Evolutionary conservation across 2,113 vertebrate genomes (phyloP).

Genomic region (Parus major): DNA sequence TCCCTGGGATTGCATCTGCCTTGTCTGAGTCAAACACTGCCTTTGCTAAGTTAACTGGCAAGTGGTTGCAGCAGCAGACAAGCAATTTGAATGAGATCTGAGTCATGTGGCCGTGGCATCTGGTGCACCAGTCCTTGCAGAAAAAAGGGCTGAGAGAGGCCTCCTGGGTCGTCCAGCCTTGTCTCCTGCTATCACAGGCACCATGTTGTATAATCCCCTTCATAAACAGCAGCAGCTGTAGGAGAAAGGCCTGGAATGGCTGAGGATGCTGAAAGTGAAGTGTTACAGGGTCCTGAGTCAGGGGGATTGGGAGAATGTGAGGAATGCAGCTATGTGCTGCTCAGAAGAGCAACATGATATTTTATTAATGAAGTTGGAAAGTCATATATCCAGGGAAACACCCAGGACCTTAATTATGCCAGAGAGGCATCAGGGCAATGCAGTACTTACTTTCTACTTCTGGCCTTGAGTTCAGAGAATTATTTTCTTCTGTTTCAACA

Average conservation of each 20-base stretch:
- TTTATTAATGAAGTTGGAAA: constrained; percentile 27
- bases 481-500: constrained; percentile 40
- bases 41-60: neutral
- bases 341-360: neutral
- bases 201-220: neutral
- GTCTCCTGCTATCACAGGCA: constrained; percentile 44
- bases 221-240: constrained; percentile 54
- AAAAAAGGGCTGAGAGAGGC: neutral
- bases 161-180: neutral
- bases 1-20: neutral
- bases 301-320: constrained; percentile 28
- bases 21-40: neutral
- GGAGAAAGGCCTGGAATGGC: neutral
- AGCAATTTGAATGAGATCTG: neutral
- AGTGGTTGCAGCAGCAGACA: neutral
- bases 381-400: constrained; percentile 2
- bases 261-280: constrained; percentile 36
- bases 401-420: constrained; percentile 1
- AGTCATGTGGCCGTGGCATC: neutral
- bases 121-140: neutral
- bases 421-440: neutral
- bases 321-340: constrained; percentile 1
- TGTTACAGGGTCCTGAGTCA: neutral
- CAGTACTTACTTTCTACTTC: constrained; percentile 11
- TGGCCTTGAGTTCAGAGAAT: constrained; percentile 41